Evolutionary conservation across 2,888 invertebrate genomes (phyloP).

Genomic region (Limnephilus auricula): DNA sequence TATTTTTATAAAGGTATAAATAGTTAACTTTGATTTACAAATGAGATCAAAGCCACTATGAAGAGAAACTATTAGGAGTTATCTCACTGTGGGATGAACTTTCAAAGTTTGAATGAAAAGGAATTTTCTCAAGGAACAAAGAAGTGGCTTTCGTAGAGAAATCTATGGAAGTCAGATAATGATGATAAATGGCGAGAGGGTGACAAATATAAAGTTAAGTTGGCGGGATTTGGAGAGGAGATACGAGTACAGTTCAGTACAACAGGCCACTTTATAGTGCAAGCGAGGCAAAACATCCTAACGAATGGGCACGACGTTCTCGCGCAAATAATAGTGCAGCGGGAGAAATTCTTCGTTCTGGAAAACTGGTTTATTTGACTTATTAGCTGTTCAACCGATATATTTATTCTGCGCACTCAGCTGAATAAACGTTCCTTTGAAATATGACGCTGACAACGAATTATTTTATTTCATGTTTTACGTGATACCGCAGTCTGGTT

Average conservation of each 20-base stretch:
- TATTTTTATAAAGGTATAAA: not conserved
- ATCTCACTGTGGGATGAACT: not conserved
- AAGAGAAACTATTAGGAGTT: not conserved
- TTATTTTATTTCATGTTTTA: not conserved
- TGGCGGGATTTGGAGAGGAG: not conserved
- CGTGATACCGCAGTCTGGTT: not conserved
- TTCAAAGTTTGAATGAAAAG: slow-evolving; percentile 11
- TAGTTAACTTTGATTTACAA: not conserved
- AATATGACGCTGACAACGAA: not conserved
- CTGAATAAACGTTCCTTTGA: not conserved
- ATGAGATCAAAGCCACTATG: not conserved
- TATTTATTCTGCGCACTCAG: not conserved
- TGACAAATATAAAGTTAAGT: slow-evolving; percentile 27
- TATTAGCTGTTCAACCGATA: not conserved
- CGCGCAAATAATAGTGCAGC: not conserved
- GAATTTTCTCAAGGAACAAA: not conserved
- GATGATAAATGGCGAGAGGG: slow-evolving; percentile 27
- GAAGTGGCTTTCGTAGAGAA: not conserved
- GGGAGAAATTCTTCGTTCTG: no score
- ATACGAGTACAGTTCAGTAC: not conserved
- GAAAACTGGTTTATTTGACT: not conserved
- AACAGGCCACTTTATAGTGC: not conserved
- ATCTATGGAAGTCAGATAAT: slow-evolving; percentile 32
- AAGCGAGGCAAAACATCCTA: not conserved
- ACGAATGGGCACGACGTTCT: not conserved